A percentile compares a stretch with the other conserved stretches of the same genome.
These are phyloP conservation scores for Hyperoplus lanceolatus DNA, from an alignment of 2,797 vertebrate species.

Conservation along the genomic window DNA sequence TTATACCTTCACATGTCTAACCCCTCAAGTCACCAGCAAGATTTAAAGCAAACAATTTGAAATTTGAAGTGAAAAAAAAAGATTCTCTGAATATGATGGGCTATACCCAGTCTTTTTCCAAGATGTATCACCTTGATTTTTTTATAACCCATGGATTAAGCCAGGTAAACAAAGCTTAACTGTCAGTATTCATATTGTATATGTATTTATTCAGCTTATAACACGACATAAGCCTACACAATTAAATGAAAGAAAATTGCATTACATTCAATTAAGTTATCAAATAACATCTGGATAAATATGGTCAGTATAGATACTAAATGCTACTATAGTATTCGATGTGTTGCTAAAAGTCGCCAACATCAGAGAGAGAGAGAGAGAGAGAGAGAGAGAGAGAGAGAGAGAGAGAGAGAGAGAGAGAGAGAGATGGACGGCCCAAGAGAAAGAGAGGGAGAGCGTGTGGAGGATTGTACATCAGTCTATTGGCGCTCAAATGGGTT, in stretches of 20 bases:
- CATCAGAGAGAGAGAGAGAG: conserved; percentile 20
- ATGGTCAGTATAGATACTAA: neutral
- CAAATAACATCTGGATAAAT: conserved; percentile 9
- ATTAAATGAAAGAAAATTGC: neutral
- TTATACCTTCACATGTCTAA: neutral
- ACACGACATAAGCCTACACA: neutral
- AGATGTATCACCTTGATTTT: neutral
- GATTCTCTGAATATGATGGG: neutral
- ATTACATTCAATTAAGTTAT: neutral
- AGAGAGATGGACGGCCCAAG: conserved; percentile 26
- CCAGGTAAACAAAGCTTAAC: neutral
- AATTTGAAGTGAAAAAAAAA: neutral
- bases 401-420: conserved; percentile 11
- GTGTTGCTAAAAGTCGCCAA: conserved; percentile 56
- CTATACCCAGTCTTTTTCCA: neutral
- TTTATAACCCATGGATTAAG: neutral
- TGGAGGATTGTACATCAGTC: conserved; percentile 61
- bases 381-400: conserved; percentile 2
- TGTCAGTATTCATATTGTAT: neutral
- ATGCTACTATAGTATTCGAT: conserved; percentile 21
- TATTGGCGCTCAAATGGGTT: conserved; percentile 69
- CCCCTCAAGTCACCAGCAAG: conserved; percentile 3
- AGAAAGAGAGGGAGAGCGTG: neutral
- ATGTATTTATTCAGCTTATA: neutral
- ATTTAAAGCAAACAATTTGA: neutral